phyloP scores from a whole-genome alignment of 2,797 vertebrate species.

The Oceanodroma leucorhoa region DNA sequence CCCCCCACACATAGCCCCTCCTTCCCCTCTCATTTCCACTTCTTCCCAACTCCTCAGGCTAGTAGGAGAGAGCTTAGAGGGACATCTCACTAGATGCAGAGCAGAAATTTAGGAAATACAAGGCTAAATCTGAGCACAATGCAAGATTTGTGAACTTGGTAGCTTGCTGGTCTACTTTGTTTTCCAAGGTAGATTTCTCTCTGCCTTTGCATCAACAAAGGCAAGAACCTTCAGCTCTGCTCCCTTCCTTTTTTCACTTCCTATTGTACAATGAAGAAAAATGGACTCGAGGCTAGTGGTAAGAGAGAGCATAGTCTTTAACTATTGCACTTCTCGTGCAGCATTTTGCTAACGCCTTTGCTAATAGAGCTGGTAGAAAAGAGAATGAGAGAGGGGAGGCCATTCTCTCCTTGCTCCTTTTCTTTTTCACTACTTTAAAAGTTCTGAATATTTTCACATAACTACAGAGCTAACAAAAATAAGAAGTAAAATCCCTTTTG shows the following conservation, averaged over 20 bases:
- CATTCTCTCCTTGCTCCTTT: not conserved
- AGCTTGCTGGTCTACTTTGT: not conserved
- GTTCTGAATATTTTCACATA: not conserved
- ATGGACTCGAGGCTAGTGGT: not conserved
- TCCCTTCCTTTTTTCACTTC: not conserved
- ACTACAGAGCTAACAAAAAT: not conserved
- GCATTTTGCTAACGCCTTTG: not conserved
- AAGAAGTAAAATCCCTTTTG: not conserved
- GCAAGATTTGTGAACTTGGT: not conserved
- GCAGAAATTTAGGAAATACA: not conserved
- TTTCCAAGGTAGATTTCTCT: not conserved
- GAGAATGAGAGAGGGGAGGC: not conserved
- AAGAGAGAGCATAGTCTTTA: not conserved
- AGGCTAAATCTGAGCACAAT: not conserved
- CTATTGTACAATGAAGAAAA: not conserved
- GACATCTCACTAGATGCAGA: not conserved
- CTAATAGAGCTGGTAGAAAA: not conserved
- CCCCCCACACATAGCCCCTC: fast-evolving
- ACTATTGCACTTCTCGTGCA: not conserved
- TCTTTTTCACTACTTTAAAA: not conserved
- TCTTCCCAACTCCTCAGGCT: not conserved
- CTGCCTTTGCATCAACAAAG: not conserved
- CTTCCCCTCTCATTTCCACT: not conserved
- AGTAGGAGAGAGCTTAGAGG: not conserved
- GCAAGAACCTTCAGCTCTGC: not conserved